Percentiles rank a stretch among this genome's conserved stretches.
Evolutionary conservation across 2,888 invertebrate genomes (phyloP).

Genomic region (Drosophila meridiana): DNA sequence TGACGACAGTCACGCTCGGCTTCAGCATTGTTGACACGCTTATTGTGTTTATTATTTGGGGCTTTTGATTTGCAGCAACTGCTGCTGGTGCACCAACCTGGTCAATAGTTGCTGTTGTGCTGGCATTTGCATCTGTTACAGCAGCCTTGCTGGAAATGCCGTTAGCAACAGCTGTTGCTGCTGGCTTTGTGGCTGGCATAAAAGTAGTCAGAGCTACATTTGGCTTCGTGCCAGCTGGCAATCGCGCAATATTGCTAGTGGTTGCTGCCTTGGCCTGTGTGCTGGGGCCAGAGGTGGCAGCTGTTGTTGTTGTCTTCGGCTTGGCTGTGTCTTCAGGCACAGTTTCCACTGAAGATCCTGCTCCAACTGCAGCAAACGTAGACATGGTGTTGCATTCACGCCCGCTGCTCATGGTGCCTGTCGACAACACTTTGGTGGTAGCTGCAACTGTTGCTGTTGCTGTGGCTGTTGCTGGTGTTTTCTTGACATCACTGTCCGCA

Average conservation of each 20-base stretch:
- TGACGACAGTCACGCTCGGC: constrained; percentile 31
- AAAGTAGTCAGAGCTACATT: constrained; percentile 46
- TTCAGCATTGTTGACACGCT: constrained; percentile 32
- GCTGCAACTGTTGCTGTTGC: constrained; percentile 36
- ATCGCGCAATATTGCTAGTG: constrained; percentile 32
- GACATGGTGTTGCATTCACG: constrained; percentile 79
- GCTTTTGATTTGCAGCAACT: constrained; percentile 14
- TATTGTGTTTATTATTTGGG: constrained; percentile 29
- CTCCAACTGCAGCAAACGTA: constrained; percentile 62
- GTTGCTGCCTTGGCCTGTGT: constrained; percentile 30
- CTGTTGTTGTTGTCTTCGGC: constrained; percentile 24
- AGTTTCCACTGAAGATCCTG: constrained; percentile 1
- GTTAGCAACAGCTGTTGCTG: constrained; percentile 27
- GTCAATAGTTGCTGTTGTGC: constrained; percentile 34
- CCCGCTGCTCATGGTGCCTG: constrained; percentile 80
- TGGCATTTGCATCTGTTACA: constrained; percentile 18
- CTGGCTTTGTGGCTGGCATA: constrained; percentile 44
- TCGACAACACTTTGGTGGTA: constrained; percentile 70
- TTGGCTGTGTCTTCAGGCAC: constrained; percentile 18
- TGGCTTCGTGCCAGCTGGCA: constrained; percentile 58
- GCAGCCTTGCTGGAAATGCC: constrained; percentile 14
- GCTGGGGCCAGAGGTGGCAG: neutral
- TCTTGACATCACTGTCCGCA: constrained; percentile 66
- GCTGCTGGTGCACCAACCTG: constrained; percentile 18
- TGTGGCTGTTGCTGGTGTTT: constrained; percentile 41